Evolutionary conservation across 2,113 vertebrate species (phyloP).

Genomic region (Chroicocephalus ridibundus): DNA sequence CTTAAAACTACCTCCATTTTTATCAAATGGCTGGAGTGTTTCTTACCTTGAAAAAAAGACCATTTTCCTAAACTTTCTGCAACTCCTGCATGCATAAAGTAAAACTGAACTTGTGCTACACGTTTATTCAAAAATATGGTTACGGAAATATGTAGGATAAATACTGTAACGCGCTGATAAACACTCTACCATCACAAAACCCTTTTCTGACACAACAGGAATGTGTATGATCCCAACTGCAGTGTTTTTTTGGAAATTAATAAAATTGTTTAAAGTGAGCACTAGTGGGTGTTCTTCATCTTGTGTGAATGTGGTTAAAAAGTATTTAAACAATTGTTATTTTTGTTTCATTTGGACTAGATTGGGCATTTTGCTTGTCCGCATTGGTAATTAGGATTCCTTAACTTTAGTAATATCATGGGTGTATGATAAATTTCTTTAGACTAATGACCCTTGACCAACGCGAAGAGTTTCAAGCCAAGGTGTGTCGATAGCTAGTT

Average conservation of each 20-base stretch:
- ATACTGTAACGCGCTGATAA: not conserved
- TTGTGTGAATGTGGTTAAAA: not conserved
- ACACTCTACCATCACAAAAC: not conserved
- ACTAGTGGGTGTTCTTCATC: not conserved
- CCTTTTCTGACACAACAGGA: not conserved
- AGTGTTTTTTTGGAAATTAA: constrained; percentile 40
- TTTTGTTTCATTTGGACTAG: not conserved
- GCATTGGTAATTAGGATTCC: not conserved
- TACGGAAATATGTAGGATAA: not conserved
- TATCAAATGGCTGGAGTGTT: constrained; percentile 33
- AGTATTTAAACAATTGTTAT: not conserved
- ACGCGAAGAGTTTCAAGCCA: not conserved
- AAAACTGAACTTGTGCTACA: constrained; percentile 16
- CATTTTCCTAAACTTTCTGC: not conserved
- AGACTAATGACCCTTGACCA: not conserved
- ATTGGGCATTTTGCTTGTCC: not conserved
- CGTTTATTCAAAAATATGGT: not conserved
- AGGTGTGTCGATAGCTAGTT: not conserved
- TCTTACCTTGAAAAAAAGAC: not conserved
- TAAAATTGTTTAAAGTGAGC: constrained; percentile 54
- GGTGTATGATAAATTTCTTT: not conserved
- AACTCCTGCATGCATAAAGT: constrained; percentile 27
- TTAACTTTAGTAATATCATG: not conserved
- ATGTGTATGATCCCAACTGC: not conserved
- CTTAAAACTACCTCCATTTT: constrained; percentile 46